Conservation (phyloP, 2,113 vertebrate species). For the Lagopus leucura region DNA sequence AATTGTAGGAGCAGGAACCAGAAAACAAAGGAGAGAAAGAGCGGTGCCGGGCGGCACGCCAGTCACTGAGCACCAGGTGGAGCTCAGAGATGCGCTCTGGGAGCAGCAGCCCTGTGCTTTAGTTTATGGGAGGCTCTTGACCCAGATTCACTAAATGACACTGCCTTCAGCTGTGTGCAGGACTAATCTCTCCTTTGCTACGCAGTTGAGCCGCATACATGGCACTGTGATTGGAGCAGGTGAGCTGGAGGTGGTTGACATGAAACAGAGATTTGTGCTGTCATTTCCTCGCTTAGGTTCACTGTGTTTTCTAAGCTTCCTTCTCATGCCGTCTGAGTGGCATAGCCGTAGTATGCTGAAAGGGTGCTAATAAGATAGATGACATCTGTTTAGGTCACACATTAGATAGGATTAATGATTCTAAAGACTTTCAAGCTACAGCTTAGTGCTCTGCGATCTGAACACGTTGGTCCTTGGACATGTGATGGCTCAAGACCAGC, state of each 20-base stretch:
- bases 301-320: neutral
- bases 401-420: conserved; percentile 48
- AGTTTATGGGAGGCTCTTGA: neutral
- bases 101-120: neutral
- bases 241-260: neutral
- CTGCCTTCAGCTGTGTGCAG: neutral
- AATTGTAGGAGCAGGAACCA: neutral
- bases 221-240: accelerated
- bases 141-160: neutral
- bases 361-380: conserved; percentile 51
- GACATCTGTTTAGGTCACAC: conserved; percentile 49
- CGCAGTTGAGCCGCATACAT: accelerated
- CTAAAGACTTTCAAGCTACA: conserved; percentile 36
- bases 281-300: neutral
- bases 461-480: neutral
- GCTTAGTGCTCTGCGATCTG: conserved; percentile 48
- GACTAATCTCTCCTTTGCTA: neutral
- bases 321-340: neutral
- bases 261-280: neutral
- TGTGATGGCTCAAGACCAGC: neutral
- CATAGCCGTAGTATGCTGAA: neutral
- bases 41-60: accelerated
- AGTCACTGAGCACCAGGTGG: neutral
- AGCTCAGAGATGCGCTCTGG: neutral
- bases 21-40: neutral